Evolutionary conservation across 2,888 invertebrate species (phyloP).

Genomic region (Apamea anceps): DNA sequence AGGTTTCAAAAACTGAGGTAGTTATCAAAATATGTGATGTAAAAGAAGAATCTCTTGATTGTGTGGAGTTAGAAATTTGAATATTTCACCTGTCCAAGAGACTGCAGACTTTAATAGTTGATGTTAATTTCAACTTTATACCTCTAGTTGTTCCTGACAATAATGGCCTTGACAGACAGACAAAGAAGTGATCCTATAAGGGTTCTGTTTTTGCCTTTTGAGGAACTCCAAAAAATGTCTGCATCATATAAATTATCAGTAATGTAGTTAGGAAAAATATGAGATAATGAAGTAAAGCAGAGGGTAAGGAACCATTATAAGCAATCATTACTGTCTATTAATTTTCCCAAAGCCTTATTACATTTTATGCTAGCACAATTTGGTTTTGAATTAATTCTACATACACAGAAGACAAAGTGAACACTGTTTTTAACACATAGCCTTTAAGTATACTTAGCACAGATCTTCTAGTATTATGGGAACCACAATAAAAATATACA

Average conservation of each 20-base stretch:
- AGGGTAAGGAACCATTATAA: not conserved
- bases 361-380: not conserved
- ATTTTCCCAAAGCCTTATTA: not conserved
- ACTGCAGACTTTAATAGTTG: not conserved
- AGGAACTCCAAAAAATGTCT: not conserved
- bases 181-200: not conserved
- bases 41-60: not conserved
- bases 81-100: not conserved
- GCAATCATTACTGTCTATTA: not conserved
- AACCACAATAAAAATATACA: not conserved
- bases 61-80: not conserved
- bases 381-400: constrained; percentile 6
- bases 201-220: not conserved
- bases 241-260: not conserved
- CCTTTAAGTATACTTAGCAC: not conserved
- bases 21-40: not conserved
- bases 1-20: not conserved
- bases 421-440: not conserved
- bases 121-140: not conserved
- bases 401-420: not conserved
- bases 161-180: not conserved
- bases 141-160: no score
- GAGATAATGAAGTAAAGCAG: not conserved
- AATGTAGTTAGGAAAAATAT: not conserved
- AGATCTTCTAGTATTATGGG: not conserved